These are phyloP conservation scores for Auanema sp. DNA, from an alignment of 2,888 invertebrate genomes.

Conservation along the genomic window DNA sequence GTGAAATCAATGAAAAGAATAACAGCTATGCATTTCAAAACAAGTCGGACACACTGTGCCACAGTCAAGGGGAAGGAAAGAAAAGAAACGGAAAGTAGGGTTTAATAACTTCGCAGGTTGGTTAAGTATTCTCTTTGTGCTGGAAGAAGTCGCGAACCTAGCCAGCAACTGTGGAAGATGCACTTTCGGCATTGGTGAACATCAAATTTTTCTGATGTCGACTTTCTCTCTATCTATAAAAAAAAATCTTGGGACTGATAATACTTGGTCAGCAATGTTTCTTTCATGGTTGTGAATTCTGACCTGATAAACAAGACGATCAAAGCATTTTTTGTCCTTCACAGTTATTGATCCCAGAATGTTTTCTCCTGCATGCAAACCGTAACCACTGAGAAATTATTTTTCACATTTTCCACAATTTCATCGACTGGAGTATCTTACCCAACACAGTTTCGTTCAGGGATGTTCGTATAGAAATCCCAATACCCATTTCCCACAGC, in stretches of 20 bases:
- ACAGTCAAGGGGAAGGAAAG: neutral
- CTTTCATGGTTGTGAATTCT: constrained; percentile 21
- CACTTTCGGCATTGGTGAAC: constrained; percentile 62
- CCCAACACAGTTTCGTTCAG: constrained; percentile 63
- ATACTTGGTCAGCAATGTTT: neutral
- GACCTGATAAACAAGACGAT: constrained; percentile 59
- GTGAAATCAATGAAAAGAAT: no score
- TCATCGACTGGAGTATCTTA: constrained; percentile 19
- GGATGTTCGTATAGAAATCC: constrained; percentile 63
- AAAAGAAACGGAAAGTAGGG: neutral
- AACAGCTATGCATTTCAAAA: no score
- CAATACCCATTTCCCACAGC: constrained; percentile 61
- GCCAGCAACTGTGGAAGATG: constrained; percentile 62
- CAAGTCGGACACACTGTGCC: no score
- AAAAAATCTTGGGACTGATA: constrained; percentile 9
- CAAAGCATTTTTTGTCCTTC: constrained; percentile 62
- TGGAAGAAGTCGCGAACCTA: constrained; percentile 55
- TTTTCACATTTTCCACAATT: neutral
- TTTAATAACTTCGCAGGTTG: constrained; percentile 51
- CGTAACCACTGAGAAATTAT: constrained; percentile 55
- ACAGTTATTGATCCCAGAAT: constrained; percentile 60
- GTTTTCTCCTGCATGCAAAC: constrained; percentile 61
- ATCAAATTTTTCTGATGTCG: constrained; percentile 61
- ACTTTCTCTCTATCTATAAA: constrained; percentile 46
- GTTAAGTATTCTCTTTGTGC: constrained; percentile 59